Evolutionary conservation across 2,888 invertebrate species (phyloP), one percentile per base, ranked within the genome.

Genomic region (Drosophila neoperkinsi): DNA sequence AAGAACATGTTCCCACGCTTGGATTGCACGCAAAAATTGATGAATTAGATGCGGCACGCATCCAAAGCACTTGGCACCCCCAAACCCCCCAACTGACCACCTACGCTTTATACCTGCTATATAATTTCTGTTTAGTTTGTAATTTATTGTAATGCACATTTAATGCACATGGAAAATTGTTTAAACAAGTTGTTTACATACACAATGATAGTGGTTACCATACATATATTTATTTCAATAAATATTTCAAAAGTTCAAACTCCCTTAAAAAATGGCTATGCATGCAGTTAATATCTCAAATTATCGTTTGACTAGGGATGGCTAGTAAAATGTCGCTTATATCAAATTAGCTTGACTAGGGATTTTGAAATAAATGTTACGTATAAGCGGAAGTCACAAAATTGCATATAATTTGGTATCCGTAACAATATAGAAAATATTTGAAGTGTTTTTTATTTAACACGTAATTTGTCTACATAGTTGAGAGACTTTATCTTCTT

Each of bases 161-260:
- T 55, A 74, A 68, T 75, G 25, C 50, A 59, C 28, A 53, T 52
- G 58, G 49, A 51, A 53, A 52, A 65, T 63, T 68, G 73, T 50
- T 51, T 52, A 34, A 66, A 51, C 33, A 60, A 51, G 55, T 46
- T 51, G 56, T 62, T 75, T 83, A 55, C 49, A 46, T 46, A 16
- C 46, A 25, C 64, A 57, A 53, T 66, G 59, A 61, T 78, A 68
- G 63, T 57, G 69, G 58, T 53, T 65, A 72, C 50, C 58, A 46
- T 25, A 41, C 38, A 71, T 58, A 66, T 79, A 88, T 76, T 67
- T 74, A 82, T 74, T 72, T 66, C 51, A 78, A 83, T 83, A 81
- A 87, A 87, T 87, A 75, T 75, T 83, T 76, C 11, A 76, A 67
- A 64, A 80, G 59, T 64, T 72, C 9, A 52, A 53, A 25, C 25